Conservation (phyloP, 2,797 vertebrate species). For the Neostethus bicornis region DNA sequence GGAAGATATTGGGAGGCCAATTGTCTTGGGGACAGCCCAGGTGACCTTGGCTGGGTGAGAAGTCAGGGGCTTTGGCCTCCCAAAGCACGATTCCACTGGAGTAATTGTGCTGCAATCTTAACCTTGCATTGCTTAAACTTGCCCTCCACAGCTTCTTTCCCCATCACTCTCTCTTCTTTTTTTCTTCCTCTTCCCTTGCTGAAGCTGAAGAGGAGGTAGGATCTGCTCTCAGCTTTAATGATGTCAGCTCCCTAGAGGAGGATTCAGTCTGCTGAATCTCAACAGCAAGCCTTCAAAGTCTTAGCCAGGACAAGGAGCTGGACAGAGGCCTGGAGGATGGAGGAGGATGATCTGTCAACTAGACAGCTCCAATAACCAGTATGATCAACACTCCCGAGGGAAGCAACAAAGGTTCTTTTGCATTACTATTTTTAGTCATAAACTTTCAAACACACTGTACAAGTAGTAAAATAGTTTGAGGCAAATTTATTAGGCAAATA, state of each 20-base stretch:
- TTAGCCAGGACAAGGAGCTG: slow-evolving; percentile 32
- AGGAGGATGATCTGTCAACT: slow-evolving; percentile 30
- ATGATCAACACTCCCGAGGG: slow-evolving; percentile 12
- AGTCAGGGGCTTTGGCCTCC: slow-evolving; percentile 66
- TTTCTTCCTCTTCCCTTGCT: slow-evolving; percentile 35
- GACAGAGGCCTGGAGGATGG: slow-evolving; percentile 31
- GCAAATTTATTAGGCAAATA: background rate
- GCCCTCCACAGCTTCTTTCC: slow-evolving; percentile 47
- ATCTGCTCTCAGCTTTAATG: slow-evolving; percentile 73
- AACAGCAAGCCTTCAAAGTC: slow-evolving; percentile 66
- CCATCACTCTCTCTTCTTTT: slow-evolving; percentile 41
- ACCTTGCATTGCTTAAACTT: slow-evolving; percentile 72
- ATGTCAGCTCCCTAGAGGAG: slow-evolving; percentile 74
- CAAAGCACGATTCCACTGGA: slow-evolving; percentile 52
- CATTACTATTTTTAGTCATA: background rate
- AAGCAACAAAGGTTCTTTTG: slow-evolving; percentile 2
- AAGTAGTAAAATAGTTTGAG: background rate
- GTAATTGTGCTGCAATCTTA: slow-evolving; percentile 73
- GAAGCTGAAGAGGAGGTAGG: slow-evolving; percentile 56
- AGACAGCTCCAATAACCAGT: slow-evolving; percentile 28
- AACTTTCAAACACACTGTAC: background rate
- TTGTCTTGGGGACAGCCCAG: slow-evolving; percentile 60
- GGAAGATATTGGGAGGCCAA: slow-evolving; percentile 57
- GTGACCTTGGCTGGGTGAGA: slow-evolving; percentile 63
- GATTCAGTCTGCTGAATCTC: slow-evolving; percentile 71